Conservation (phyloP, 1,140 invertebrate genomes). For the Cyphomyrmex costatus region DNA sequence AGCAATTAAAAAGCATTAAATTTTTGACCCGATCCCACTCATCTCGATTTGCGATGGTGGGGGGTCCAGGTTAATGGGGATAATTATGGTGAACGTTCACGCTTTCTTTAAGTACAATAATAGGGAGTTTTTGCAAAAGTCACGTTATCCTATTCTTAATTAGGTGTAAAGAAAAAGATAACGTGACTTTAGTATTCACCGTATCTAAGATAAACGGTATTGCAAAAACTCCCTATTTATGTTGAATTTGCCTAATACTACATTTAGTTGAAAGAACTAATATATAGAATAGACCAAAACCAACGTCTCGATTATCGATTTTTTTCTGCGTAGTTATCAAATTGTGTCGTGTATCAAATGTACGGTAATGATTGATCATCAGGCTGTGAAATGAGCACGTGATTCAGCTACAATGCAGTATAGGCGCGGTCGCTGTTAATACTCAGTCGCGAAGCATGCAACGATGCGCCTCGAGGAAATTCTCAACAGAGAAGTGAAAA, state of each 20-base stretch:
- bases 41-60: too few relatives aligned
- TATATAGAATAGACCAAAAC: not conserved
- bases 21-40: too few relatives aligned
- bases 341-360: not conserved
- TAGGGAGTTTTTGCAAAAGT: too few relatives aligned
- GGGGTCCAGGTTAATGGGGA: too few relatives aligned
- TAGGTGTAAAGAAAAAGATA: too few relatives aligned
- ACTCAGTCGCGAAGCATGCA: constrained; percentile 26
- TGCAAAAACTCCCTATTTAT: too few relatives aligned
- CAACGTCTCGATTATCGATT: not conserved
- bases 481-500: constrained; percentile 11
- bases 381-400: constrained; percentile 40
- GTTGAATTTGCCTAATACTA: not conserved
- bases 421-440: constrained; percentile 38
- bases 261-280: not conserved
- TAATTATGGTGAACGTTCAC: not conserved
- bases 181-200: too few relatives aligned
- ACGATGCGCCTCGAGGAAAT: constrained; percentile 51
- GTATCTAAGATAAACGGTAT: too few relatives aligned
- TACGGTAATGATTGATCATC: constrained; percentile 54
- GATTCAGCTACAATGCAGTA: constrained; percentile 32
- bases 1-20: too few relatives aligned
- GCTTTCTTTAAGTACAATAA: not conserved
- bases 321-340: not conserved
- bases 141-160: too few relatives aligned